Percentiles rank a stretch among this genome's conserved stretches.
Evolutionary conservation across 2,888 invertebrate species (phyloP).

Genomic region (Aphidius colemani): DNA sequence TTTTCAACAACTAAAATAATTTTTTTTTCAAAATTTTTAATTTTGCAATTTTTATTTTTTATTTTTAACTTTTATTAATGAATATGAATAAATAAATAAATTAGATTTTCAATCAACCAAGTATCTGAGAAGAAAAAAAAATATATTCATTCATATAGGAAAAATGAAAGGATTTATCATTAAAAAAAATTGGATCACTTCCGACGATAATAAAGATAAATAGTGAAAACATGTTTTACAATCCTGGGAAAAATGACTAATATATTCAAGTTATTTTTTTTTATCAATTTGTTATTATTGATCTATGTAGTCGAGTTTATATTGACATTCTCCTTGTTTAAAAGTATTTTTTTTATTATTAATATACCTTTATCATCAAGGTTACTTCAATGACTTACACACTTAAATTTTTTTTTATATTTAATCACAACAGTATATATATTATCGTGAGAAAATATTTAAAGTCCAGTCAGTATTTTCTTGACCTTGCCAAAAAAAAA

Average conservation of each 20-base stretch:
- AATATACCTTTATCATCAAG: conserved; percentile 16
- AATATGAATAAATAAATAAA: no score
- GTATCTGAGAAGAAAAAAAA: conserved; percentile 1
- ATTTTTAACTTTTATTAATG: conserved; percentile 1
- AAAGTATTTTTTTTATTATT: neutral
- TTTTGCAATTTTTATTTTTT: conserved; percentile 6
- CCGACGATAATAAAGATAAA: neutral
- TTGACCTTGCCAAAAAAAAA: conserved; percentile 2
- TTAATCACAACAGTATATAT: neutral
- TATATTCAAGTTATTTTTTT: no score
- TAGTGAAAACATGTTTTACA: conserved; percentile 12
- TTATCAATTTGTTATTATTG: no score
- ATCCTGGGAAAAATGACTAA: neutral
- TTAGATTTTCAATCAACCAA: no score
- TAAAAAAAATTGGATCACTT: neutral
- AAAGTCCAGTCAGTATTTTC: neutral
- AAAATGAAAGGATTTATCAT: neutral
- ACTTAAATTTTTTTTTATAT: neutral
- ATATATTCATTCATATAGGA: conserved; percentile 9
- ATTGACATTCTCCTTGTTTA: conserved; percentile 16
- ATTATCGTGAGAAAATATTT: conserved; percentile 1
- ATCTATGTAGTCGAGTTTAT: conserved; percentile 2
- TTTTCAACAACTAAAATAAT: neutral
- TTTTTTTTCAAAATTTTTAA: no score
- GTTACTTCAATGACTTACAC: conserved; percentile 3